A percentile compares a stretch with the other conserved stretches of the same genome.
These are phyloP conservation scores for Ursus arctos DNA, from an alignment of 2,113 vertebrate genomes.

Conservation along the genomic window DNA sequence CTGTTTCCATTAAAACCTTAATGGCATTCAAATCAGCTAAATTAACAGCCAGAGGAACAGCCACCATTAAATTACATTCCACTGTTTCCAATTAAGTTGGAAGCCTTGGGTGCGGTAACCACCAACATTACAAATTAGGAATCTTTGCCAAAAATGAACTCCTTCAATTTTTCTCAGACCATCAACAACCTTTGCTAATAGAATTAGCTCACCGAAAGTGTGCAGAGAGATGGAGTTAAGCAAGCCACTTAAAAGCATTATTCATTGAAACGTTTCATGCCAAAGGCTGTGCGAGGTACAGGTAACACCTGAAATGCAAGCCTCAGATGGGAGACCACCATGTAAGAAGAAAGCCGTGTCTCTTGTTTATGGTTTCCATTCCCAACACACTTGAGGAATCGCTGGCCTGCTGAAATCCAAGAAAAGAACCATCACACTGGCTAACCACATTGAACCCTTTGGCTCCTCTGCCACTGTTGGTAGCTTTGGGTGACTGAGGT, in stretches of 20 bases:
- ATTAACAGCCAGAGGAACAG: slow-evolving; percentile 68
- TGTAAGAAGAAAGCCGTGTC: neutral
- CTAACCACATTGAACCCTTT: neutral
- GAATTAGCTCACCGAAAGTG: slow-evolving; percentile 49
- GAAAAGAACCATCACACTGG: neutral
- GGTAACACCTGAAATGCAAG: neutral
- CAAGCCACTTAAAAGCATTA: slow-evolving; percentile 26
- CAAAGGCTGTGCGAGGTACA: neutral
- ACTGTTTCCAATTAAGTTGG: slow-evolving; percentile 74
- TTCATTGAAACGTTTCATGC: neutral
- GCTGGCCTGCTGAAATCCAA: neutral
- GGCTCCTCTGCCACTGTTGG: slow-evolving; percentile 1
- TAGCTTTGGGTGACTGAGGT: slow-evolving; percentile 52
- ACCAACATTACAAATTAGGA: slow-evolving; percentile 56
- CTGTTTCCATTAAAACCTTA: slow-evolving; percentile 70
- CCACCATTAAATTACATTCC: neutral
- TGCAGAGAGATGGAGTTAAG: neutral
- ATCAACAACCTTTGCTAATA: slow-evolving; percentile 48
- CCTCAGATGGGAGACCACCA: neutral
- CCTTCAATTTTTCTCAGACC: slow-evolving; percentile 50
- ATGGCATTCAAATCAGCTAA: slow-evolving; percentile 62
- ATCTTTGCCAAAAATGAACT: slow-evolving; percentile 69
- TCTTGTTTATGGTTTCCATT: neutral
- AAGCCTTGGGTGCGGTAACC: slow-evolving; percentile 51
- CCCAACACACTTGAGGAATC: neutral